Evolutionary conservation across 2,888 invertebrate genomes (phyloP).

Genomic region (Holacanthella duospinosa): DNA sequence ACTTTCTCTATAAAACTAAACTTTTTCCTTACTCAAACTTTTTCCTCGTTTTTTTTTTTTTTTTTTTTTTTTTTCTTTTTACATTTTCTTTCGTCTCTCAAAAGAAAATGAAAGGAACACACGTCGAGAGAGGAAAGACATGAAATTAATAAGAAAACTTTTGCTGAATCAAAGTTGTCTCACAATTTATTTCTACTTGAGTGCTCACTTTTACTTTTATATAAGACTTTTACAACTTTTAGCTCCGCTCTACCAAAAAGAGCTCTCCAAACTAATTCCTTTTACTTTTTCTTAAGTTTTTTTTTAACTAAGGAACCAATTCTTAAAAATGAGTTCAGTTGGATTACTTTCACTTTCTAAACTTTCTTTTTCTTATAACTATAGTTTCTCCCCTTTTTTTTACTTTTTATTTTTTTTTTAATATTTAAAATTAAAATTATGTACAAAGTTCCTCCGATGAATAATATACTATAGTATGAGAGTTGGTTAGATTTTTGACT

Average conservation of each 20-base stretch:
- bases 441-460: neutral
- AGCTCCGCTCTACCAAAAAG: neutral
- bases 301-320: too few relatives aligned
- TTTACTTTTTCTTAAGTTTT: neutral
- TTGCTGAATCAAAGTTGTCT: conserved; percentile 24
- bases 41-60: neutral
- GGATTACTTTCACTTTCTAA: too few relatives aligned
- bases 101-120: conserved; percentile 9
- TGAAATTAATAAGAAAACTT: conserved; percentile 27
- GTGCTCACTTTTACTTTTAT: conserved; percentile 4
- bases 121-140: conserved; percentile 12
- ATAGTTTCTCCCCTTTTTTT: too few relatives aligned
- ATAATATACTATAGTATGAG: neutral
- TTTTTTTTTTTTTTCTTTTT: neutral
- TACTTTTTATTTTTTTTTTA: too few relatives aligned
- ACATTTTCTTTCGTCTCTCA: neutral
- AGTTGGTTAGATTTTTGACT: neutral
- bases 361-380: too few relatives aligned
- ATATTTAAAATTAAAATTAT: neutral
- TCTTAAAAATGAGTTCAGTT: too few relatives aligned
- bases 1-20: too few relatives aligned
- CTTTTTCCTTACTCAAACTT: neutral
- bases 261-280: neutral
- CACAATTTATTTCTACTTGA: conserved; percentile 12
- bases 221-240: neutral